Evolutionary conservation across 2,113 vertebrate species (phyloP), one percentile per base, ranked within the genome.

Genomic region (Neogale vison): DNA sequence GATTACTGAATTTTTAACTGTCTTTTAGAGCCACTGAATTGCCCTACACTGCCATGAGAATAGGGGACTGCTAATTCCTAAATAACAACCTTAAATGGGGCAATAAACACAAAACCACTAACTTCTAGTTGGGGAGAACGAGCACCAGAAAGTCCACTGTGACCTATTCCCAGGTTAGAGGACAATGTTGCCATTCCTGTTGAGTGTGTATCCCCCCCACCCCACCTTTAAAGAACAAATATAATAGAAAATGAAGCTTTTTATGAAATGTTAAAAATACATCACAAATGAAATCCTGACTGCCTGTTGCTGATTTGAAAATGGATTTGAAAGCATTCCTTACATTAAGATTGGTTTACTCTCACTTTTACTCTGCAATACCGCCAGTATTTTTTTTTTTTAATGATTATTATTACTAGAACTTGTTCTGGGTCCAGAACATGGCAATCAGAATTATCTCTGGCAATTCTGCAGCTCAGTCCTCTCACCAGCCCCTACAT

Each of bases 301-400:
- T 97, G 98, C 97, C 98, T 98, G 96, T 98, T 98, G 96, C 98
- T 98, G 98, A 98, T 98, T 99, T 98, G 98, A 97, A 98, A 98
- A 97, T 96, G 85, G 95, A 92, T 65, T 97, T 98, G 96, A 98
- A 98, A 97, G 96, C 97, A 98, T 98, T 98, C 98, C 97, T 99
- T 98, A 97, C 72, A 98, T 98, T 97, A 98, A 98, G 98, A 98
- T 98, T 98, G 92, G 77, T 98, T 98, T 97, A 98, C 95, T 97
- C 97, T 97, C 97, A 97, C 94, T 97, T 94, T 96, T 97, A 96
- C 92, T 88, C 89, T 52, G 90, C 96, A 97, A 87, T 96, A 93
- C 81, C 97, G 98, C 98, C 98, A 98, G 97, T 90, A 95, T 96
- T 98, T 98, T 65, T 76, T 14, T 34, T 14, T 34, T 67, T 55